phyloP scores from a whole-genome alignment of 2,797 vertebrate species.

The Lophius americanus region DNA sequence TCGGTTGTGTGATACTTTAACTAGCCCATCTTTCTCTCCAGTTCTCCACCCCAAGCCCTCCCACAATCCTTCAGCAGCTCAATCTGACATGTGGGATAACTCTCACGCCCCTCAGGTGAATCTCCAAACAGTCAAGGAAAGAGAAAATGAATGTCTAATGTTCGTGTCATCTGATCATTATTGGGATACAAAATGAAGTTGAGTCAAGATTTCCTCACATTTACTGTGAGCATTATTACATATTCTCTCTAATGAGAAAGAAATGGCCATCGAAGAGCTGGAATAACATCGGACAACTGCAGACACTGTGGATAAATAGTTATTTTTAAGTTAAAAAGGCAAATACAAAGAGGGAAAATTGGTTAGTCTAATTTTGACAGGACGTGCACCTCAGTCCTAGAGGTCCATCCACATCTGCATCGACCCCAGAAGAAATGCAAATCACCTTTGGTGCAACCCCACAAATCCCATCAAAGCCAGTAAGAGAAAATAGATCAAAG shows the following conservation, averaged over 20 bases:
- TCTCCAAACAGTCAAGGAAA: not conserved
- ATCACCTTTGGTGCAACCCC: no score
- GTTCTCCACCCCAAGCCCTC: conserved; percentile 89
- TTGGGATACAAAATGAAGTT: not conserved
- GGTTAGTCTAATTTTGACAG: no score
- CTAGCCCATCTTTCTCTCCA: conserved; percentile 55
- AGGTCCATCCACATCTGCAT: no score
- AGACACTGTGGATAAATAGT: conserved; percentile 12
- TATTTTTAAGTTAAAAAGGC: conserved; percentile 9
- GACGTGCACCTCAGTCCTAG: no score
- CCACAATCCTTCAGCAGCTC: conserved; percentile 90
- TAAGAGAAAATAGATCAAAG: no score
- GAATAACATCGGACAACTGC: conserved; percentile 29
- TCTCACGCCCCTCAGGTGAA: conserved; percentile 89
- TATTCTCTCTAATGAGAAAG: conserved; percentile 84
- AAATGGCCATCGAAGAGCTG: conserved; percentile 75
- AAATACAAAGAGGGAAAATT: conserved; percentile 10
- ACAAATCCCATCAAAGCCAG: no score
- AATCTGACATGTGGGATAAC: conserved; percentile 93
- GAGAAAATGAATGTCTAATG: not conserved
- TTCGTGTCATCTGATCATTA: conserved; percentile 2
- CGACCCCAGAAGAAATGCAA: no score
- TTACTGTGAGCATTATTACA: not conserved
- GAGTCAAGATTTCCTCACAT: not conserved
- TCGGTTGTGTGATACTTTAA: not conserved